Evolutionary conservation across 2,113 vertebrate species (phyloP).

Genomic region (Nothocercus nigrocapillus): DNA sequence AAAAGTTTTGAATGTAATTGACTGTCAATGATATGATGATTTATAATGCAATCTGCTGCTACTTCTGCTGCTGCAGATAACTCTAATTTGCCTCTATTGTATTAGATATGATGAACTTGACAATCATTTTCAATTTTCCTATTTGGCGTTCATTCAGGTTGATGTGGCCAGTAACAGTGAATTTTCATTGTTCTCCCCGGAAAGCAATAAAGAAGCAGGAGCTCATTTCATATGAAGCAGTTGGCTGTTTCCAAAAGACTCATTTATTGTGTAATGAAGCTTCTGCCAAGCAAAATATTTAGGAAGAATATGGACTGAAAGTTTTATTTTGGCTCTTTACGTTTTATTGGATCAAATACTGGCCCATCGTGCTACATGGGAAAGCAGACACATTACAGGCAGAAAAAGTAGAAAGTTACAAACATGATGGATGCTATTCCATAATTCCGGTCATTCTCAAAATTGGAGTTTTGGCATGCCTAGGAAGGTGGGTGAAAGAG

Average conservation of each 20-base stretch:
- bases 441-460: background rate
- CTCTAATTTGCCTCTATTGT: slow-evolving; percentile 79
- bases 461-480: background rate
- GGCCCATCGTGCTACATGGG: background rate
- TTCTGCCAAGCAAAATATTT: slow-evolving; percentile 56
- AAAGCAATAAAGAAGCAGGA: slow-evolving; percentile 52
- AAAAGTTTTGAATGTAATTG: slow-evolving; percentile 81
- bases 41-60: slow-evolving; percentile 82
- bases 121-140: slow-evolving; percentile 75
- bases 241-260: slow-evolving; percentile 48
- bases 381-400: background rate
- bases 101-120: slow-evolving; percentile 77
- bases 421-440: background rate
- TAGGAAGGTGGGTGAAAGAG: background rate
- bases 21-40: slow-evolving; percentile 84
- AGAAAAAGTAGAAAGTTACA: background rate
- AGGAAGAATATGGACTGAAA: background rate
- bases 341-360: background rate
- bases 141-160: slow-evolving; percentile 73
- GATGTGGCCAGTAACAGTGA: slow-evolving; percentile 61
- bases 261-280: slow-evolving; percentile 54
- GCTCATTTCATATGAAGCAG: slow-evolving; percentile 31
- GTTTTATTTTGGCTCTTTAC: slow-evolving; percentile 4
- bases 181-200: slow-evolving; percentile 45
- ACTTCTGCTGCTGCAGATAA: slow-evolving; percentile 76